A percentile compares a stretch with the other conserved stretches of the same genome.
Evolutionary conservation across 2,888 invertebrate genomes (phyloP).

Genomic region (Caenorhabditis doughertyi): DNA sequence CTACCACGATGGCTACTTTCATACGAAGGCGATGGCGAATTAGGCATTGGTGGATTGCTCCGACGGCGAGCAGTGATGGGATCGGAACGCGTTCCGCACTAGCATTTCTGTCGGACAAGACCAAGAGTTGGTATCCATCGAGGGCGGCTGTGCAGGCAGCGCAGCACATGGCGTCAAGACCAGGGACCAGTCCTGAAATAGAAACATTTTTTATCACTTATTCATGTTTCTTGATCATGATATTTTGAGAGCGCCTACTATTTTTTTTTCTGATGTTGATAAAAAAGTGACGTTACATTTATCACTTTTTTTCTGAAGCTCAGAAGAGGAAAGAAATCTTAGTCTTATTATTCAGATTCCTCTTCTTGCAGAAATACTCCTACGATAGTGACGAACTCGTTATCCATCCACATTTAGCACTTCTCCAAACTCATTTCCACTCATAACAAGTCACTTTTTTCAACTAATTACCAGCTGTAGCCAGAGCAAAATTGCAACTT

Average conservation of each 20-base stretch:
- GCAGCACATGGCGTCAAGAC: slow-evolving; percentile 89
- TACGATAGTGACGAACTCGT: slow-evolving; percentile 21
- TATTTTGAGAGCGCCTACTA: background rate
- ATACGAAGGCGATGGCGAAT: slow-evolving; percentile 95
- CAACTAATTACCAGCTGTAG: slow-evolving; percentile 16
- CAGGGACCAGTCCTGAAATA: slow-evolving; percentile 87
- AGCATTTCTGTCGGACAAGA: slow-evolving; percentile 89
- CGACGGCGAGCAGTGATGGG: slow-evolving; percentile 90
- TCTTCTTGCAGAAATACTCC: slow-evolving; percentile 3
- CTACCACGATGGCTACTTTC: slow-evolving; percentile 93
- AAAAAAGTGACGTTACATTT: background rate
- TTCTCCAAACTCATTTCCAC: slow-evolving; percentile 34
- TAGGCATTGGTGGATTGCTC: slow-evolving; percentile 95
- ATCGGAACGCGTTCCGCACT: slow-evolving; percentile 83
- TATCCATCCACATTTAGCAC: slow-evolving; percentile 14
- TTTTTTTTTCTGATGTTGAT: background rate
- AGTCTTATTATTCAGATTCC: background rate
- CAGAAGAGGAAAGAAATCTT: background rate
- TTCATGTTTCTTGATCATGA: background rate
- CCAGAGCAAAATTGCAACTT: slow-evolving; percentile 25
- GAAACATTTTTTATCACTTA: slow-evolving; percentile 21
- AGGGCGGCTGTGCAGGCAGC: slow-evolving; percentile 91
- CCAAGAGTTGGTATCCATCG: slow-evolving; percentile 90
- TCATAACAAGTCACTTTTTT: slow-evolving; percentile 10
- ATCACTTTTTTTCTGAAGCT: background rate